Conservation (phyloP, 2,888 invertebrate species). For the Drepanosiphum platanoidis region DNA sequence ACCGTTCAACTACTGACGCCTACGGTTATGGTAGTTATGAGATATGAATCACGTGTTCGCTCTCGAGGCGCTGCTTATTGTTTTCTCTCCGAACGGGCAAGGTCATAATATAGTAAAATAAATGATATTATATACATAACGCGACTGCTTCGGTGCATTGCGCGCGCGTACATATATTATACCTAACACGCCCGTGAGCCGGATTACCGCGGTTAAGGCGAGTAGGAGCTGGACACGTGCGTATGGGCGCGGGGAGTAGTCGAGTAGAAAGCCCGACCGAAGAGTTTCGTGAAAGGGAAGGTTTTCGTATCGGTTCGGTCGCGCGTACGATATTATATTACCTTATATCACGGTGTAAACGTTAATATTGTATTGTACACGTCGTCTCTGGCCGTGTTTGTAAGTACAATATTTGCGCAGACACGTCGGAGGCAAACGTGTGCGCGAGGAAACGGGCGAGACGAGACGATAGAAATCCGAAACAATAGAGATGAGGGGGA, state of each 20-base stretch:
- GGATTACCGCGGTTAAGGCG: not conserved
- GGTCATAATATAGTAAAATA: not conserved
- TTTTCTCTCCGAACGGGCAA: not conserved
- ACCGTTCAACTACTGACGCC: too few species aligned
- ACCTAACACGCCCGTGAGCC: not conserved
- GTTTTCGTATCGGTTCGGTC: not conserved
- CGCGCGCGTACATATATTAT: not conserved
- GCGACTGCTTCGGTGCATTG: too few species aligned
- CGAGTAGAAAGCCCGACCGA: not conserved
- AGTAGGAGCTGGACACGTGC: too few species aligned
- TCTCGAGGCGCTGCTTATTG: not conserved
- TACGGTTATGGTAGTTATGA: too few species aligned
- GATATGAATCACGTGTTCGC: not conserved
- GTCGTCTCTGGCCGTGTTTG: not conserved
- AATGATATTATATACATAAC: not conserved
- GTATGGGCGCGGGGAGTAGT: too few species aligned
- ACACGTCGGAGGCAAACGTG: too few species aligned
- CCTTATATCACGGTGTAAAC: not conserved
- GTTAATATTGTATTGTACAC: not conserved
- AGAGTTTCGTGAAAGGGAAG: slow-evolving; percentile 10
- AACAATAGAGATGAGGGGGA: too few species aligned
- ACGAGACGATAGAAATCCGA: too few species aligned
- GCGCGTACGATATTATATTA: not conserved
- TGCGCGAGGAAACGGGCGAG: too few species aligned
- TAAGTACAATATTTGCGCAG: too few species aligned